Evolutionary conservation across 2,797 vertebrate genomes (phyloP), one percentile per base, ranked within the genome.

Genomic region (Caiman crocodilus): DNA sequence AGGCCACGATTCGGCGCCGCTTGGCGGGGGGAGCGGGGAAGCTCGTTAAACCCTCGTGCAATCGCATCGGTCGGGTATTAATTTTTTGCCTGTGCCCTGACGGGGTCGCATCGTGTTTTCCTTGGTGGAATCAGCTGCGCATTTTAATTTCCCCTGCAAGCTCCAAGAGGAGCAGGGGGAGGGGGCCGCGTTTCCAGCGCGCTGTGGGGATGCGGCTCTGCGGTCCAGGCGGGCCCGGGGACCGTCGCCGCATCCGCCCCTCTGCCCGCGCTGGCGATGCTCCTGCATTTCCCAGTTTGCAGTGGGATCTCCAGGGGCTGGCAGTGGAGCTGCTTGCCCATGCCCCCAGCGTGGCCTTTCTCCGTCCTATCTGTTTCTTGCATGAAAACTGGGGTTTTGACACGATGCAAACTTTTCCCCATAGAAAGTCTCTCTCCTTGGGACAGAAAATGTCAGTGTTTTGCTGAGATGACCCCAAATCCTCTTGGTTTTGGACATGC

Each of bases 1-100:
- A 89, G 87, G 83, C 85, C 3, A 3, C 82, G 96, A 93, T 97
- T 91, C 83, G 90, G 85, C 95, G 96, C 95, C 42, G 82, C 91
- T 97, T 95, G 82, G 91, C 94, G 88, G 74, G 83, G 74, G 82
- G 87, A 5, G 79, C 0, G 2, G 90, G 82, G 76, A 26, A 83
- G 76, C 64, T 61, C 21, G 87, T 92, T 73, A 89, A 94, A 88
- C 83, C 94, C 42, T 81, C 23, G 0, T 3, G 2, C 89, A 92
- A 91, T 90, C 90, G 91, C 89, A 95, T 86, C 82, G 25, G 79
- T 87, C 73, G 77, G 87, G 64, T 74, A 75, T n/a, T 87, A 80
- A 82, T 90, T 81, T 81, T 86, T 35, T 82, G 55, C 79, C 67
- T 0, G 0, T 87, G 90, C 90, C 94, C 92, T 90, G 92, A 79